Percentiles rank a stretch among this genome's conserved stretches.
phyloP scores from a whole-genome alignment of 2,113 vertebrate species.

The Phalacrocorax aristotelis region DNA sequence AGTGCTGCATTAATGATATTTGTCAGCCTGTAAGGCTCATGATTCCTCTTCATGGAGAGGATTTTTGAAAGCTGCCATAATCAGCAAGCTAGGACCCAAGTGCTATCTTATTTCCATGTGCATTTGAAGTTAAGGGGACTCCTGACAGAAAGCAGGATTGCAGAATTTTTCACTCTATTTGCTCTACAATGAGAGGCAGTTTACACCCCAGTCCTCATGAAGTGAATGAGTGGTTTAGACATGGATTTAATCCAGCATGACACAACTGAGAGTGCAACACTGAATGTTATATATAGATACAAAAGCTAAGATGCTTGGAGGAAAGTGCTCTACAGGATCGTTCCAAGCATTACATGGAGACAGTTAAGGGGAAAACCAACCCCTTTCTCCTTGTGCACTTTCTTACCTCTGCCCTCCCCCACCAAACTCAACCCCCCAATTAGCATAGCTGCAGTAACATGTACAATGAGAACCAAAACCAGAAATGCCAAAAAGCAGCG shows the following conservation, averaged over 20 bases:
- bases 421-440: not conserved
- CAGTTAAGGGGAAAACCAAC: not conserved
- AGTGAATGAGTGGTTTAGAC: not conserved
- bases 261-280: not conserved
- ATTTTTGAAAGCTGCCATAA: not conserved
- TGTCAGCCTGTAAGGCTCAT: not conserved
- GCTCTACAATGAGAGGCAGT: not conserved
- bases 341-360: not conserved
- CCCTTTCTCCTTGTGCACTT: not conserved
- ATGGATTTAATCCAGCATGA: not conserved
- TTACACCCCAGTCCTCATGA: not conserved
- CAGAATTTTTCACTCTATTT: not conserved
- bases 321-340: not conserved
- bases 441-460: not conserved
- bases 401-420: not conserved
- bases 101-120: not conserved
- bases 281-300: rapidly evolving
- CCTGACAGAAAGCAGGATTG: not conserved
- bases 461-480: not conserved
- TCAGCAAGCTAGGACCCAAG: not conserved
- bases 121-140: not conserved
- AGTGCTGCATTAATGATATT: not conserved
- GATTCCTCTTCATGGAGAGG: not conserved
- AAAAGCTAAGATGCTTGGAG: not conserved
- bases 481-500: not conserved